Base-by-base conservation (phyloP, 1,140 invertebrate species). In the Mizuhopecten yessoensis region DNA sequence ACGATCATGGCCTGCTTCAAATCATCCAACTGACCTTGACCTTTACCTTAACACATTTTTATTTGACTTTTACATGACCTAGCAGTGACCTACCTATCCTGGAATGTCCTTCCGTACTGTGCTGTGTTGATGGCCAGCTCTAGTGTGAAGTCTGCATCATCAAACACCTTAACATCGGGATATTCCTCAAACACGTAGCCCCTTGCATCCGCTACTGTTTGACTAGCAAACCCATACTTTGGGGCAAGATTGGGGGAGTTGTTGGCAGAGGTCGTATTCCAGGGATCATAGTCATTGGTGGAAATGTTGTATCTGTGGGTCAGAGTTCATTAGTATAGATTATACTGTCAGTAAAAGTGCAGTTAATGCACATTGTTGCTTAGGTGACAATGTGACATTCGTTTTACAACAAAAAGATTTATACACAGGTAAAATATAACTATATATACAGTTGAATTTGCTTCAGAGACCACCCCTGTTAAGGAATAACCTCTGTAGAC, bases 251-350 rank as follows among this genome's bases (percentile, higher is more conserved):
- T 90, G 5, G 93, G 90, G 2, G 92, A 89, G 90, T 94, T 94
- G 23, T 91, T 88, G 13, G 91, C 90, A 9, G 93, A 89, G 88
- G 93, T 90, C 20, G 93, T 94, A 87, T 93, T 93, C 96, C 96
- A 96, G 9, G 91, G 87, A 92, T 95, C 94, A 93, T 95, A 96
- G 88, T 96, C 96, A 91, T 93, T 92, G 13, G 96, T 96, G 13
- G 96, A 96, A 89, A 96, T 95, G 91, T 96, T 96, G 91, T 96
- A 96, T 92, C 96, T 96, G 88, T 20, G 93, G 42, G 42, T 88
- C 57, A 75, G 29, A 75, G 45, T 10, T 20, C 45, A 49, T 49
- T 17, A 20, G 1, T 49, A 49, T 20, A 49, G 45, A n/a, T n/a
- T n/a, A n/a, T n/a, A n/a, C n/a, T n/a, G n/a, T n/a, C n/a, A n/a